These are phyloP conservation scores for Salticus scenicus DNA, from an alignment of 2,888 invertebrate genomes.

Conservation along the genomic window DNA sequence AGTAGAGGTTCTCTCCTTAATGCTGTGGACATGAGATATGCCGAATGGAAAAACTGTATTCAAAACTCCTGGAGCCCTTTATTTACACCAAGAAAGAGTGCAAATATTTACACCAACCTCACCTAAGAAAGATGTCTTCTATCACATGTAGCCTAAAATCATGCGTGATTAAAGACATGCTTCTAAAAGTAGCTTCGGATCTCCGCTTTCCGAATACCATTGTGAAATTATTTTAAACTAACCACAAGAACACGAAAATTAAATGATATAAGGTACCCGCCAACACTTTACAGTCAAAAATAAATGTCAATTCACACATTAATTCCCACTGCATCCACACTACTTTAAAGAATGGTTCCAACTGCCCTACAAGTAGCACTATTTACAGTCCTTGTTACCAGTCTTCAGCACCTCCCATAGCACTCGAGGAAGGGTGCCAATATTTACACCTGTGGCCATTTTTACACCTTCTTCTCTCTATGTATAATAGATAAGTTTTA, in stretches of 20 bases:
- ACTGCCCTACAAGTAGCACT: neutral
- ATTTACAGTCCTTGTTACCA: neutral
- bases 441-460: neutral
- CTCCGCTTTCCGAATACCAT: neutral
- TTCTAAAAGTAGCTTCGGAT: neutral
- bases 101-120: no score
- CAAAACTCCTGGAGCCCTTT: no score
- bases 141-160: neutral
- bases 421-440: neutral
- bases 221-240: constrained; percentile 8
- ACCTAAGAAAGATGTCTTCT: no score
- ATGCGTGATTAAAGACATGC: neutral
- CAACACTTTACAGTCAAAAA: neutral
- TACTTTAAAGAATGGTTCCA: neutral
- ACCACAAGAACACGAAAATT: neutral
- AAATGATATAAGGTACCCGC: neutral
- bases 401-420: neutral
- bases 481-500: neutral
- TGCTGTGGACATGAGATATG: no score
- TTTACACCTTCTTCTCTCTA: neutral
- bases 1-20: no score
- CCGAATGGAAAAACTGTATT: no score
- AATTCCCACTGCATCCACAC: neutral
- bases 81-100: no score
- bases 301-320: neutral